A percentile compares a stretch with the other conserved stretches of the same genome.
These are phyloP conservation scores for Apostichopus leukothele DNA, from an alignment of 53 echinoderm and acorn worm genomes.

Conservation along the genomic window DNA sequence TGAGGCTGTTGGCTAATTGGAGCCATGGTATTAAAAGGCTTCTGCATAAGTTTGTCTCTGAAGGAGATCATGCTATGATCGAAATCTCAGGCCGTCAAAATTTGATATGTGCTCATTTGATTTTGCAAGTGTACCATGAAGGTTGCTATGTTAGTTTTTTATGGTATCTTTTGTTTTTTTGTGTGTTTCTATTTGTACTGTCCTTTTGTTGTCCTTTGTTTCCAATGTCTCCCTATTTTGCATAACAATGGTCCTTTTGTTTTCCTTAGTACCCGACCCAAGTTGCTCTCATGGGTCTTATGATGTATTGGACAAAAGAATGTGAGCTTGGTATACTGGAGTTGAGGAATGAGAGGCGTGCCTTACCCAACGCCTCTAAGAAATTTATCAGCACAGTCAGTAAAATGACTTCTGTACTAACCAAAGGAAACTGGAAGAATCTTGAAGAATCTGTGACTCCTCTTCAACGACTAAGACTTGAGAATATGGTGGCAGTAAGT, in stretches of 20 bases:
- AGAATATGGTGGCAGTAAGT: slow-evolving; percentile 91
- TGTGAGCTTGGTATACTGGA: slow-evolving; percentile 93
- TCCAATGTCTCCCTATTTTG: background rate
- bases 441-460: slow-evolving; percentile 83
- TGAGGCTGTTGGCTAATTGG: too few relatives aligned
- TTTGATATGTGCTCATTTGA: too few relatives aligned
- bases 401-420: slow-evolving; percentile 67
- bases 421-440: slow-evolving; percentile 88
- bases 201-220: background rate
- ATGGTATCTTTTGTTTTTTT: too few relatives aligned
- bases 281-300: slow-evolving; percentile 85
- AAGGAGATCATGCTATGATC: too few relatives aligned
- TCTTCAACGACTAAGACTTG: slow-evolving; percentile 81
- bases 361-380: slow-evolving; percentile 83
- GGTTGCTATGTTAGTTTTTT: too few relatives aligned
- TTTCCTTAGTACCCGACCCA: slow-evolving; percentile 82
- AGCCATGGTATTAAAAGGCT: too few relatives aligned
- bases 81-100: too few relatives aligned
- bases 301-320: slow-evolving; percentile 95
- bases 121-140: too few relatives aligned
- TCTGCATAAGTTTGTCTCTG: too few relatives aligned
- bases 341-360: slow-evolving; percentile 87
- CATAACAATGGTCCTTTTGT: background rate
- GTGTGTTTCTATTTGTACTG: too few relatives aligned
- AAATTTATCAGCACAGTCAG: slow-evolving; percentile 81